Evolutionary conservation across 1,140 invertebrate genomes (phyloP).

Genomic region (Harpegnathos saltator): DNA sequence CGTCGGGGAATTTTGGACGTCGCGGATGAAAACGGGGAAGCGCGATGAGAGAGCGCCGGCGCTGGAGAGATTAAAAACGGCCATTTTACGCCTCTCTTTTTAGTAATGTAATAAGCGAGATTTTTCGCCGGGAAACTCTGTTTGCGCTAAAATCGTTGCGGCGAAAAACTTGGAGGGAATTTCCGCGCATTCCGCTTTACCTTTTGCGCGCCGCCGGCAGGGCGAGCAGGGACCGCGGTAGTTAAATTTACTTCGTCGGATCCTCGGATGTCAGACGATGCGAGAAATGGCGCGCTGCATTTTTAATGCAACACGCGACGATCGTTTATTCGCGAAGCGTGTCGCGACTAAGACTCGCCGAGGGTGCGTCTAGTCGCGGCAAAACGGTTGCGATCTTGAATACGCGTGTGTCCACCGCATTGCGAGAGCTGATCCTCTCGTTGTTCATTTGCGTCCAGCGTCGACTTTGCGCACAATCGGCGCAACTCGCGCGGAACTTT

Average conservation of each 20-base stretch:
- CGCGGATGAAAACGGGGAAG: not conserved
- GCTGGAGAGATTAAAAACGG: not conserved
- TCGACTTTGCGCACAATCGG: not conserved
- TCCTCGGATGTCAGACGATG: not conserved
- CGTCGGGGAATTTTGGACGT: too few relatives aligned
- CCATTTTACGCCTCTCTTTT: not conserved
- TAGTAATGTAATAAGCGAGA: slow-evolving; percentile 4
- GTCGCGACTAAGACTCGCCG: too few relatives aligned
- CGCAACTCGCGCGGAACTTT: not conserved
- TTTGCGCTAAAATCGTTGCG: slow-evolving; percentile 17
- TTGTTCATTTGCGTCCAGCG: not conserved
- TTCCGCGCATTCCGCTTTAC: not conserved
- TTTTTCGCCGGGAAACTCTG: slow-evolving; percentile 1
- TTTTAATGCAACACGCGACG: not conserved
- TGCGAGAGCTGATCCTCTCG: too few relatives aligned
- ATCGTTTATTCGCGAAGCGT: too few relatives aligned
- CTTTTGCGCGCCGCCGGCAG: not conserved
- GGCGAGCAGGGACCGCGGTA: not conserved
- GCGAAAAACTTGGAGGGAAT: not conserved
- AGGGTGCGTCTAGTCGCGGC: too few relatives aligned
- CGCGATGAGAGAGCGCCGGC: not conserved
- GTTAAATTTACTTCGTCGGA: slow-evolving; percentile 21
- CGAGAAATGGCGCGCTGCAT: not conserved
- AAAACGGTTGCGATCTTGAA: too few relatives aligned
- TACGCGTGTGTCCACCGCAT: too few relatives aligned